Percentiles rank a stretch among this genome's conserved stretches.
phyloP scores from a whole-genome alignment of 2,113 vertebrate genomes.

The Trogon surrucura region DNA sequence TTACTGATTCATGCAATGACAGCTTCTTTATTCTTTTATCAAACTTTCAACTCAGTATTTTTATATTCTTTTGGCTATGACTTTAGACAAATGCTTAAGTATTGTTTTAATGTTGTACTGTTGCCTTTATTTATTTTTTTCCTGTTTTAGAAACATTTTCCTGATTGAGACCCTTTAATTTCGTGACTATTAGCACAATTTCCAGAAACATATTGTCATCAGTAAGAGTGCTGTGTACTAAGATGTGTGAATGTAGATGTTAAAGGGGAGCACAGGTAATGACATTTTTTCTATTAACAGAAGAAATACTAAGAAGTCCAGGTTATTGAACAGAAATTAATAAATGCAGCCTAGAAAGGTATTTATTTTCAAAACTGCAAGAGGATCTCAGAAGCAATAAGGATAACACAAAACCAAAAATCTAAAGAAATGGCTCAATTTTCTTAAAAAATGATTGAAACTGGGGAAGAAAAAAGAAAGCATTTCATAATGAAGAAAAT shows the following conservation, averaged over 20 bases:
- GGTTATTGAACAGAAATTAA: conserved; percentile 43
- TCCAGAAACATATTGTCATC: neutral
- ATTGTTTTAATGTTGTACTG: neutral
- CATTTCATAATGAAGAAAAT: neutral
- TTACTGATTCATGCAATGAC: neutral
- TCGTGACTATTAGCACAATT: neutral
- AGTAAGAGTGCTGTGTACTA: neutral
- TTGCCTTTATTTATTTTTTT: neutral
- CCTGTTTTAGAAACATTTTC: neutral
- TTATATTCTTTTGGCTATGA: neutral
- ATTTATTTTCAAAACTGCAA: conserved; percentile 10
- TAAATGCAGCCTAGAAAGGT: conserved; percentile 6
- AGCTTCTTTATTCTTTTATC: neutral
- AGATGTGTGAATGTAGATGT: neutral
- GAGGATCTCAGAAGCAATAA: conserved; percentile 9
- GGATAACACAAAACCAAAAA: neutral
- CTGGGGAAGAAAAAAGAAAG: neutral
- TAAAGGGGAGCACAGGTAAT: conserved; percentile 13
- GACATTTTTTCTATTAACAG: neutral
- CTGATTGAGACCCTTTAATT: neutral
- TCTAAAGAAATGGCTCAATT: neutral
- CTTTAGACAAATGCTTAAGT: neutral
- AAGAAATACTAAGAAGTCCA: conserved; percentile 2
- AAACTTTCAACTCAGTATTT: neutral
- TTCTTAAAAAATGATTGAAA: neutral